phyloP scores from a whole-genome alignment of 2,797 vertebrate species.

The Hydrocynus forskahlii region DNA sequence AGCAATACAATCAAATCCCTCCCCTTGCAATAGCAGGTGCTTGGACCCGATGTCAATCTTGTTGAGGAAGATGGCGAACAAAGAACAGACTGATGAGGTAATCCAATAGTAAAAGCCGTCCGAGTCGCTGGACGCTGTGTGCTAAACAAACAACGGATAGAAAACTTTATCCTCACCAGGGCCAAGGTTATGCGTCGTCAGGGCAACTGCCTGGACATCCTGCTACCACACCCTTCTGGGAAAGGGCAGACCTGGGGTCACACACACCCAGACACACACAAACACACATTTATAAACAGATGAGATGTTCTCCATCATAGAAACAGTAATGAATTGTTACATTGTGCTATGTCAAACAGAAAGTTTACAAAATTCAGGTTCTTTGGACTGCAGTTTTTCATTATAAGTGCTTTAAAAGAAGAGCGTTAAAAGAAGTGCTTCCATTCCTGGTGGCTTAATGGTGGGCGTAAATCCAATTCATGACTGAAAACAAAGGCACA shows the following conservation, averaged over 20 bases:
- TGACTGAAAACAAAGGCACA: neutral
- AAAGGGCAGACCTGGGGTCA: constrained; percentile 32
- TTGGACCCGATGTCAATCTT: neutral
- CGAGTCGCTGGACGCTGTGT: neutral
- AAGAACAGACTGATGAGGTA: constrained; percentile 9
- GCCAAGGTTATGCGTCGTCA: constrained; percentile 38
- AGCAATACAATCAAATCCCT: constrained; percentile 1
- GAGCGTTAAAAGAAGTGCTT: neutral
- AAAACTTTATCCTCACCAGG: constrained; percentile 46
- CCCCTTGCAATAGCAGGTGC: constrained; percentile 5
- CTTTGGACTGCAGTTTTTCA: neutral
- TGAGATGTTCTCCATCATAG: neutral
- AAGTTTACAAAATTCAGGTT: neutral
- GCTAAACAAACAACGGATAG: constrained; percentile 51
- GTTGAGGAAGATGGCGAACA: constrained; percentile 23
- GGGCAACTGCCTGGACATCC: constrained; percentile 48
- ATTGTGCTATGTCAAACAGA: neutral
- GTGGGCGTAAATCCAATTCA: neutral
- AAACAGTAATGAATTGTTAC: neutral
- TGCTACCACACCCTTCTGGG: constrained; percentile 39
- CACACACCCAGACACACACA: neutral
- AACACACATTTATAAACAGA: neutral
- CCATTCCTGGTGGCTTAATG: neutral
- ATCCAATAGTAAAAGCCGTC: constrained; percentile 7
- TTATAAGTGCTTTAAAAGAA: neutral